These are phyloP conservation scores for Galeopterus variegatus DNA, from an alignment of 2,113 vertebrate species.

Conservation along the genomic window DNA sequence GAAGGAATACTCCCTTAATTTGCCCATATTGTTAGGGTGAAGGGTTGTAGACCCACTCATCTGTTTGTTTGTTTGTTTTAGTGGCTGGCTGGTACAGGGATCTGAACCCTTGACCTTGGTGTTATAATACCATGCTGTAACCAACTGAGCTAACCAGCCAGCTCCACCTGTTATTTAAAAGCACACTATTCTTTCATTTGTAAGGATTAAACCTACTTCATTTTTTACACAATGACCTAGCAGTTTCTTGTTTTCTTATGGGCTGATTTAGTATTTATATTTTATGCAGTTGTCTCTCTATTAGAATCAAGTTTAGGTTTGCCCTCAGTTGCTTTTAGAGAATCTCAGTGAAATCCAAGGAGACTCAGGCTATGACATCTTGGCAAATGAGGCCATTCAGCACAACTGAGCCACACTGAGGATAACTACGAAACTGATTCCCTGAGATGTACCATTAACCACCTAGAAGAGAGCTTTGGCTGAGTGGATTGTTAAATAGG, in stretches of 20 bases:
- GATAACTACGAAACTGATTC: background rate
- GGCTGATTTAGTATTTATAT: background rate
- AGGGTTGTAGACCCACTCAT: background rate
- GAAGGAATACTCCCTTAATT: background rate
- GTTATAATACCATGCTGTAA: too few relatives aligned
- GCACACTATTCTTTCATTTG: background rate
- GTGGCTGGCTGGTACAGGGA: too few relatives aligned
- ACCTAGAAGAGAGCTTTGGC: background rate
- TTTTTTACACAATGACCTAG: background rate
- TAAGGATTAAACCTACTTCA: background rate
- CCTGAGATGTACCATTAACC: background rate
- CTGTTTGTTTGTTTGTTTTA: background rate
- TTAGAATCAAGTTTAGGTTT: background rate
- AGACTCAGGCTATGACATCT: background rate
- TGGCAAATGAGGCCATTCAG: background rate
- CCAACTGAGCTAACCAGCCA: too few relatives aligned
- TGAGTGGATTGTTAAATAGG: background rate
- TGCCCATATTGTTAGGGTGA: conserved; percentile 29
- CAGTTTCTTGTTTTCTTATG: background rate
- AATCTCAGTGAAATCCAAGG: background rate
- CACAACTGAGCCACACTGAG: background rate
- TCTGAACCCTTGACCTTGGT: too few relatives aligned
- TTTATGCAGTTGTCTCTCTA: background rate
- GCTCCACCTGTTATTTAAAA: background rate
- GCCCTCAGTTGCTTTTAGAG: background rate